A percentile compares a stretch with the other conserved stretches of the same genome.
phyloP scores from a whole-genome alignment of 1,140 invertebrate genomes.

The Maconellicoccus hirsutus region DNA sequence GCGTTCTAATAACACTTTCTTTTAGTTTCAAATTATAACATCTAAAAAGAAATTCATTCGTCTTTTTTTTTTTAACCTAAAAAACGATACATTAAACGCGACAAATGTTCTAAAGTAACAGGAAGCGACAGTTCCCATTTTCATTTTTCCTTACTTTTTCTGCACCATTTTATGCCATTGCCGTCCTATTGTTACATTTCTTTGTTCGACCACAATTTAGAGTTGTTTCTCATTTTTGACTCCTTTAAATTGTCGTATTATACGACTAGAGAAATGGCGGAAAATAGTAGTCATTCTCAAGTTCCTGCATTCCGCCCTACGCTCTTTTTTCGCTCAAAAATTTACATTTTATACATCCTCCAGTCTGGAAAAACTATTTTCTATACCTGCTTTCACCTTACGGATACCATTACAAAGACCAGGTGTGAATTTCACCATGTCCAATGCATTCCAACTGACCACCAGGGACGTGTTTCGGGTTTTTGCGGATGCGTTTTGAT shows the following conservation, averaged over 20 bases:
- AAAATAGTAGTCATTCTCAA: not conserved
- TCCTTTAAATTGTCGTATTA: not conserved
- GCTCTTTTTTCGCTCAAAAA: too few species aligned
- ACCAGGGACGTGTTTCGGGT: too few species aligned
- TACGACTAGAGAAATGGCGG: not conserved
- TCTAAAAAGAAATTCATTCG: not conserved
- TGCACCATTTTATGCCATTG: not conserved
- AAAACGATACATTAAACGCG: constrained; percentile 8
- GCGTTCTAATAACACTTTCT: constrained; percentile 9
- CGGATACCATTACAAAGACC: too few species aligned
- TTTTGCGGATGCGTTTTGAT: too few species aligned
- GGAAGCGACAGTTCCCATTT: constrained; percentile 2
- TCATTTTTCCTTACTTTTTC: not conserved
- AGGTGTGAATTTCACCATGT: too few species aligned
- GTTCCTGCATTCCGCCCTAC: too few species aligned
- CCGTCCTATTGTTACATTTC: not conserved
- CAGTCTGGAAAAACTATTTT: too few species aligned
- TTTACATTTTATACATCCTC: too few species aligned
- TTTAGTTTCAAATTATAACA: not conserved
- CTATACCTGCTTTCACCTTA: too few species aligned
- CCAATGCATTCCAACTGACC: too few species aligned
- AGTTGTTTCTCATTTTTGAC: not conserved
- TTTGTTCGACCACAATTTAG: not conserved
- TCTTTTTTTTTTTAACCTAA: not conserved
- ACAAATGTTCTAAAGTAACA: constrained; percentile 5